A percentile compares a stretch with the other conserved stretches of the same genome.
phyloP scores from a whole-genome alignment of 92 coral and sea anemone genomes.

The Palythoa grandis region DNA sequence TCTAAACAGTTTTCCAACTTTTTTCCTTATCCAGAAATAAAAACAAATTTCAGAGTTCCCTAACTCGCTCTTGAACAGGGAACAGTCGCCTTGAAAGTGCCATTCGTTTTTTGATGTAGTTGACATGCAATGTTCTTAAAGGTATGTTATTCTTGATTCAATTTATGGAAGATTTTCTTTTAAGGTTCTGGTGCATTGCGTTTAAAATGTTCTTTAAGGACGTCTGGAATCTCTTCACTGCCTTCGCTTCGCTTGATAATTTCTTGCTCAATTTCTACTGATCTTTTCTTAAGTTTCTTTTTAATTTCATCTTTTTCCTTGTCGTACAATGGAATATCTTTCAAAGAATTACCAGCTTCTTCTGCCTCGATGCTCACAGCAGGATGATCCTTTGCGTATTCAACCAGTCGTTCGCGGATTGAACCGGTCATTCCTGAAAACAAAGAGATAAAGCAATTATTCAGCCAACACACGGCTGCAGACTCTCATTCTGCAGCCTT shows the following conservation, averaged over 20 bases:
- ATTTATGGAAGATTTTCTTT: neutral
- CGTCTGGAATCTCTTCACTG: constrained; percentile 79
- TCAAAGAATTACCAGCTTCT: constrained; percentile 86
- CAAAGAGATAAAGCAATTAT: neutral
- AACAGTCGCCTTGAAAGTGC: neutral
- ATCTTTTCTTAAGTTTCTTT: constrained; percentile 79
- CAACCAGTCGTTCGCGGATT: constrained; percentile 76
- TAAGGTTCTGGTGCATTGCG: constrained; percentile 69
- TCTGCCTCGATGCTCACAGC: constrained; percentile 91
- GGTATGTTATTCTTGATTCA: neutral
- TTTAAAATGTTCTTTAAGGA: constrained; percentile 92
- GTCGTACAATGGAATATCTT: constrained; percentile 85
- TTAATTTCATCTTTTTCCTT: constrained; percentile 79
- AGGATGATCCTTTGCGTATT: constrained; percentile 85
- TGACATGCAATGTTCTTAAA: neutral
- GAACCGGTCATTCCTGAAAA: constrained; percentile 71
- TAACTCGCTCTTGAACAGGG: neutral
- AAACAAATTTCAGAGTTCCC: neutral
- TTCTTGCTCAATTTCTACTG: constrained; percentile 79
- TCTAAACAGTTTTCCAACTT: too few relatives aligned
- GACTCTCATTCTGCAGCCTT: too few relatives aligned
- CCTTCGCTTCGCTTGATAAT: constrained; percentile 72
- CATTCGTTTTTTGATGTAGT: neutral
- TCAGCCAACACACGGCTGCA: too few relatives aligned
- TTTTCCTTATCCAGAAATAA: neutral